These are phyloP conservation scores for Eueremaeus valkanovi DNA, from an alignment of 2,888 invertebrate genomes.

Conservation along the genomic window DNA sequence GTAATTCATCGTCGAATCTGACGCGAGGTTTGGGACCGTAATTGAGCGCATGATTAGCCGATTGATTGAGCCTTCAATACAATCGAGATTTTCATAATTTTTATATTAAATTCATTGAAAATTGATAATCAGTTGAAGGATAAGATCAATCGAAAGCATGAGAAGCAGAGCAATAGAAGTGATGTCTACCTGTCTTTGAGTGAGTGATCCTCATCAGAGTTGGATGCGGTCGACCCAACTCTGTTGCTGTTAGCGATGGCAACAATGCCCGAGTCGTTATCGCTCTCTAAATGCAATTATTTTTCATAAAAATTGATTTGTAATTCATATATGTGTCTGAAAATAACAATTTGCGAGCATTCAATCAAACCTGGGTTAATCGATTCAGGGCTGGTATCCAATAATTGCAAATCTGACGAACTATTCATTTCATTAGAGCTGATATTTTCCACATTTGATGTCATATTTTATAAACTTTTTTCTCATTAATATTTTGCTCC, in stretches of 20 bases:
- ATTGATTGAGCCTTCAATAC: not conserved
- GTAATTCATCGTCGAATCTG: constrained; percentile 45
- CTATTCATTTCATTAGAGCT: not conserved
- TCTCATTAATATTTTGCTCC: not conserved
- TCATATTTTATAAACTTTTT: not conserved
- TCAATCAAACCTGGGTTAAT: not conserved
- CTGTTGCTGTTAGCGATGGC: constrained; percentile 39
- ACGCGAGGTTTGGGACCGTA: constrained; percentile 40
- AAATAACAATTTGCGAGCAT: not conserved
- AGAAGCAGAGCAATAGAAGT: too few relatives aligned
- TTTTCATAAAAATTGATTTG: not conserved
- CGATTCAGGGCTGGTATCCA: not conserved
- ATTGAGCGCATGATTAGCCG: not conserved
- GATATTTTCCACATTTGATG: not conserved
- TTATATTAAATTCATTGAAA: not conserved
- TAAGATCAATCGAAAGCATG: too few relatives aligned
- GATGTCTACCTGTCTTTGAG: constrained; percentile 1
- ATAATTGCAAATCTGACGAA: not conserved
- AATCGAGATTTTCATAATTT: not conserved
- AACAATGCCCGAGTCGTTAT: constrained; percentile 46
- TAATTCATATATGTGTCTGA: not conserved
- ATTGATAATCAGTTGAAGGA: not conserved
- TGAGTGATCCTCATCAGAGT: constrained; percentile 20
- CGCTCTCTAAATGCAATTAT: constrained; percentile 47
- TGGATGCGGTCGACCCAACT: constrained; percentile 43